Percentiles rank a stretch among this genome's conserved stretches.
phyloP scores from a whole-genome alignment of 1,140 invertebrate genomes.

The Drosophila repletoides region DNA sequence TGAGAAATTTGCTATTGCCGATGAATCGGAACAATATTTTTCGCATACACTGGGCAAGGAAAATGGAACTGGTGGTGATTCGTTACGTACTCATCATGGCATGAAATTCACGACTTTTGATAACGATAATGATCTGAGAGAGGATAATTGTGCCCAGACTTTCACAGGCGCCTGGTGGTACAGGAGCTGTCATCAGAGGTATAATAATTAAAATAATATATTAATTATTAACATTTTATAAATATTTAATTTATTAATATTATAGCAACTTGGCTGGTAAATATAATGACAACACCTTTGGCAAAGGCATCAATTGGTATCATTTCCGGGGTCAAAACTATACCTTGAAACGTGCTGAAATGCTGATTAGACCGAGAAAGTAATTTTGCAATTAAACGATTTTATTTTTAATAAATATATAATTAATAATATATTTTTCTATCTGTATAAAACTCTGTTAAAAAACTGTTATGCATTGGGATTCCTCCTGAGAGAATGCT shows the following conservation, averaged over 20 bases:
- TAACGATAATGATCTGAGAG: background rate
- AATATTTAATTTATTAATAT: background rate
- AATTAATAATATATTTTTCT: no score
- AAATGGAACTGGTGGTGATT: background rate
- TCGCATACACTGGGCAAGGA: background rate
- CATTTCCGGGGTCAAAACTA: constrained; percentile 37
- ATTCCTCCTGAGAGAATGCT: no score
- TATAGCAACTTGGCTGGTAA: constrained; percentile 34
- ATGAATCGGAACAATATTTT: background rate
- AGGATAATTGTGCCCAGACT: background rate
- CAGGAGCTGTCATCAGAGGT: background rate
- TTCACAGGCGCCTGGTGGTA: constrained; percentile 15
- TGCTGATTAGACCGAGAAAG: constrained; percentile 49
- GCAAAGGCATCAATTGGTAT: constrained; percentile 46
- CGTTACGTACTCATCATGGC: background rate
- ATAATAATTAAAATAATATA: background rate
- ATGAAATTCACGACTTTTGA: background rate
- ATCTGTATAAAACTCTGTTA: no score
- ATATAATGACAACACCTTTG: constrained; percentile 21
- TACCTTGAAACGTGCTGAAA: constrained; percentile 37
- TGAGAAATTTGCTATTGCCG: constrained; percentile 1
- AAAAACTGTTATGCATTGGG: no score
- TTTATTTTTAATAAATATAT: no score
- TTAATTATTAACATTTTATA: background rate
- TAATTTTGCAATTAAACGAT: no score